These are phyloP conservation scores for Parazoanthus darwini DNA, from an alignment of 92 coral and sea anemone species.

Conservation along the genomic window DNA sequence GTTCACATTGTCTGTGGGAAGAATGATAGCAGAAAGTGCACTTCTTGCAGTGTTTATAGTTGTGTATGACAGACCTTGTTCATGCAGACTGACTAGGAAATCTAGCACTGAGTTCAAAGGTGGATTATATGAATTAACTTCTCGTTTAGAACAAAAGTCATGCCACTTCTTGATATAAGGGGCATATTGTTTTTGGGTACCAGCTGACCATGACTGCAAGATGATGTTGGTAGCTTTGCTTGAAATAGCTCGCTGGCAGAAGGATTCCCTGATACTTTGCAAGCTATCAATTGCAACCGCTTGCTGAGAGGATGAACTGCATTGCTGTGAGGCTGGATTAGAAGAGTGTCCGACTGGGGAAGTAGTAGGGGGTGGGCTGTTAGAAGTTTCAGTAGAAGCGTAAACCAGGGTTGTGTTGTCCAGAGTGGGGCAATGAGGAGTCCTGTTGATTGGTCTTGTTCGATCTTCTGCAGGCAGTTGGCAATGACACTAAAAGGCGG, in stretches of 20 bases:
- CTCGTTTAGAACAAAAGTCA: conserved; percentile 37
- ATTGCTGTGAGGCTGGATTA: conserved; percentile 40
- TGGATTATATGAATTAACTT: conserved; percentile 55
- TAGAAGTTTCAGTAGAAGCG: too few species aligned
- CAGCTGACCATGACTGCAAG: conserved; percentile 55
- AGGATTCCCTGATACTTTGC: conserved; percentile 54
- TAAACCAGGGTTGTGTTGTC: too few species aligned
- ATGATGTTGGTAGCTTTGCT: conserved; percentile 37
- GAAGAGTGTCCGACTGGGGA: conserved; percentile 29
- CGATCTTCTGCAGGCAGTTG: conserved; percentile 46
- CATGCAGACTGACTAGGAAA: conserved; percentile 40
- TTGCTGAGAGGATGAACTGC: conserved; percentile 48
- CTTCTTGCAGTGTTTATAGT: conserved; percentile 60
- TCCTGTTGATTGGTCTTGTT: conserved; percentile 41
- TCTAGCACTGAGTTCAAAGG: conserved; percentile 47
- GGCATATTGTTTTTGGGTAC: conserved; percentile 54
- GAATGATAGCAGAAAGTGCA: conserved; percentile 56
- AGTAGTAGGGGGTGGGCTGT: conserved; percentile 21
- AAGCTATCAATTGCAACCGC: conserved; percentile 47
- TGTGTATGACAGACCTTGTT: conserved; percentile 37
- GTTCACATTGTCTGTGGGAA: conserved; percentile 35
- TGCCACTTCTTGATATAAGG: conserved; percentile 46
- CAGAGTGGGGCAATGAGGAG: conserved; percentile 47
- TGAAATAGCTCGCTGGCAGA: conserved; percentile 50
- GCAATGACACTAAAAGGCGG: conserved; percentile 52